Evolutionary conservation across 2,797 vertebrate genomes (phyloP).

Genomic region (Antrozous pallidus): DNA sequence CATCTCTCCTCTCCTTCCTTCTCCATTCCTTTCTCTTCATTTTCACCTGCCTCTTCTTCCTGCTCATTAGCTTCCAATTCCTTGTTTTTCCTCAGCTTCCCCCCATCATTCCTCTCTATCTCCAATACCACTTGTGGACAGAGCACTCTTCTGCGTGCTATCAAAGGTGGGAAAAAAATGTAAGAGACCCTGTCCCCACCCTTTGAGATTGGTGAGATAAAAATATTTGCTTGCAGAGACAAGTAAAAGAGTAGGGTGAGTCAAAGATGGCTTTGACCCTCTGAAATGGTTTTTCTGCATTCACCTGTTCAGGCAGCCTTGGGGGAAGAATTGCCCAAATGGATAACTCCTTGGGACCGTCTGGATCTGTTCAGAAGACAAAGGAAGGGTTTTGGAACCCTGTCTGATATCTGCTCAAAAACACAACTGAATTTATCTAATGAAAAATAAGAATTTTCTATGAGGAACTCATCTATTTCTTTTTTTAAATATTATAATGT

Average conservation of each 20-base stretch:
- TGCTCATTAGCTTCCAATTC: background rate
- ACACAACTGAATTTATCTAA: background rate
- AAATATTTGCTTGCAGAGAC: background rate
- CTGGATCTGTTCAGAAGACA: background rate
- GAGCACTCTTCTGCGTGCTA: background rate
- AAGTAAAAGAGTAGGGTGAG: background rate
- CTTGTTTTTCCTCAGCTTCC: background rate
- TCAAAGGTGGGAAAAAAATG: background rate
- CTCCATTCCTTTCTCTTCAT: background rate
- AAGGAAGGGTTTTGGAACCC: background rate
- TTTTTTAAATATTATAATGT: background rate
- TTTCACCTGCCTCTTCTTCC: background rate
- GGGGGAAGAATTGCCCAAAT: background rate
- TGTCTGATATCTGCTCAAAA: background rate
- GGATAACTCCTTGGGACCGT: background rate
- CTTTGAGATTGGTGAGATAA: background rate
- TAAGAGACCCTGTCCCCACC: background rate
- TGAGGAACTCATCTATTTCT: background rate
- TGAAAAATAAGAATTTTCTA: slow-evolving; percentile 23
- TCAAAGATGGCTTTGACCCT: background rate
- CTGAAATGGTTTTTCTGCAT: background rate
- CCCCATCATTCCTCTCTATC: background rate
- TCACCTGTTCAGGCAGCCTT: background rate
- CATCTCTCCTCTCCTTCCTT: background rate
- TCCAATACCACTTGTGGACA: background rate